phyloP scores from a whole-genome alignment of 2,113 vertebrate species.

The Trichomycterus rosablanca region DNA sequence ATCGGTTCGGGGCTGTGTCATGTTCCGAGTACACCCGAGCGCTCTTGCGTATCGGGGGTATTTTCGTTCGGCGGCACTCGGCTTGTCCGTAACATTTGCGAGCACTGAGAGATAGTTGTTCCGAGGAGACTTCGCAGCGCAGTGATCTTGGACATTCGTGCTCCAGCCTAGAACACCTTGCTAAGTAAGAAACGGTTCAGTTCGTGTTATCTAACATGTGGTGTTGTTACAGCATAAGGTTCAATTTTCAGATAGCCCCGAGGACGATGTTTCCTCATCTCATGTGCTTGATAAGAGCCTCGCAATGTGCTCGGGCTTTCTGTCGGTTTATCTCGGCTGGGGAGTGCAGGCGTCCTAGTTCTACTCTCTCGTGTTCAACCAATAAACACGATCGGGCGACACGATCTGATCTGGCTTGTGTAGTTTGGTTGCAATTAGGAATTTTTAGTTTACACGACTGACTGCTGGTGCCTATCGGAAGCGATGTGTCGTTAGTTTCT shows the following conservation, averaged over 20 bases:
- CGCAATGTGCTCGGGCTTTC: slow-evolving; percentile 26
- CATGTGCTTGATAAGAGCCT: slow-evolving; percentile 37
- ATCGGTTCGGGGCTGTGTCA: slow-evolving; percentile 57
- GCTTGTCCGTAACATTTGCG: slow-evolving; percentile 57
- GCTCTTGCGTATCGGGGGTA: slow-evolving; percentile 47
- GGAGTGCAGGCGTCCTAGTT: slow-evolving; percentile 28
- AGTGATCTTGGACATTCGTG: slow-evolving; percentile 51
- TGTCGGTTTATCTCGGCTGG: not conserved
- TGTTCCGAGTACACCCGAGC: slow-evolving; percentile 51
- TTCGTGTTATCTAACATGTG: slow-evolving; percentile 27
- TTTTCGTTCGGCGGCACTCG: slow-evolving; percentile 57
- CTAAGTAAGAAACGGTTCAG: slow-evolving; percentile 46
- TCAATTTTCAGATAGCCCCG: slow-evolving; percentile 38
- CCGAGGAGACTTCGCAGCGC: slow-evolving; percentile 59
- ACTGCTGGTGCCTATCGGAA: slow-evolving; percentile 45
- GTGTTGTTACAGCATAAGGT: slow-evolving; percentile 49
- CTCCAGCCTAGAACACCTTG: slow-evolving; percentile 53
- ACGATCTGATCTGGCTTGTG: no score
- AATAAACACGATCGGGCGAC: slow-evolving; percentile 19
- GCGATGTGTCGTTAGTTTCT: slow-evolving; percentile 53
- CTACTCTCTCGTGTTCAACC: slow-evolving; percentile 28
- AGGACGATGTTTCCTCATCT: slow-evolving; percentile 45
- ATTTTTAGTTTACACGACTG: slow-evolving; percentile 1
- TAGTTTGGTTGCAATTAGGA: slow-evolving; percentile 10
- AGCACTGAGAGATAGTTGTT: slow-evolving; percentile 50